Base-by-base conservation (phyloP, 1,140 invertebrate genomes). In the Magallana ariakensis region DNA sequence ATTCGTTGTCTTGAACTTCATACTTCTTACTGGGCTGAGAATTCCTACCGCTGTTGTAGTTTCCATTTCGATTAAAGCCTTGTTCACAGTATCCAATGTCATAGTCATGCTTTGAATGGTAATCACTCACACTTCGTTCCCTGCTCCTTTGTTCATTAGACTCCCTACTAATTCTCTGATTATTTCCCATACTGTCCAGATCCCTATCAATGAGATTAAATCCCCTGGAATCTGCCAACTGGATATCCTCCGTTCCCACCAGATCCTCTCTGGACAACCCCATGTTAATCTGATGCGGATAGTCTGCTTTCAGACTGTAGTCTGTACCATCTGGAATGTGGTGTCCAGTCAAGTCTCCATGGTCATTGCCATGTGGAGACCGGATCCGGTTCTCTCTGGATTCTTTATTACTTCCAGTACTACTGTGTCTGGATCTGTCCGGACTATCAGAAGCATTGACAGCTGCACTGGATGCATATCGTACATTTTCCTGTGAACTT, bases 311-410 rank as follows among this genome's bases (percentile, higher is more conserved):
- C 13, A 66, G 62, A n/a, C 85, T 87, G 84, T 89, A 87, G 55
- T 90, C 87, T 82, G 83, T 89, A 13, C 88, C 90, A 87, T 90
- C 88, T 62, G 90, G 87, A 83, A 90, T 82, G 83, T 90, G 90
- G 82, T 89, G 88, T 15, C 87, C 66, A 7, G 85, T 85, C 53
- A 84, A 84, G 8, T 85, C 88, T 56, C 58, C 84, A 19, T 57
- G 82, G 13, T 58, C 16, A 82, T 75, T 89, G 46, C 62, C 62
- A 46, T 85, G 58, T 15, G 88, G 85, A 87, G 85, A 87, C 70
- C 80, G 60, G 13, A 22, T 75, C 13, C 9, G 19, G n/a, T 58
- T 84, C 56, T 56, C 85, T 57, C 33, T 55, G 53, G 83, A 66
- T 82, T 82, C 80, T 22, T 46, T 22, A 60, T 60, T 60, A 75